Base-by-base conservation (phyloP, 2,797 vertebrate species). In the Oceanodroma leucorhoa region DNA sequence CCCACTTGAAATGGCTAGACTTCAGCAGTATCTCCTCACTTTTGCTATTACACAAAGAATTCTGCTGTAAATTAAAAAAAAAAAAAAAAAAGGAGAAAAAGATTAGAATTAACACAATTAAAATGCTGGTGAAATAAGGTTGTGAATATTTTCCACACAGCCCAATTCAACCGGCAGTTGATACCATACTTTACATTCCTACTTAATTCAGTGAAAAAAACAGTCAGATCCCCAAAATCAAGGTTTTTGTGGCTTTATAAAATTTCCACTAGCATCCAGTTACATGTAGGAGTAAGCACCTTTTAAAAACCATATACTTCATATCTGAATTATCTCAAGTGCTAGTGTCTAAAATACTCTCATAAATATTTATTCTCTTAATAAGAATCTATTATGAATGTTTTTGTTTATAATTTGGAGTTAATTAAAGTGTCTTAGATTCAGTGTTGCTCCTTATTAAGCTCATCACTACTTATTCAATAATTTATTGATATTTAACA, bases 401-500 rank as follows among this genome's bases (percentile, higher is more conserved):
- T 4, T 61, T 89, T 72, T 20, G 43, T 91, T 79, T 90, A 32
- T 53, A 83, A 92, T 92, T 76, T 69, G 8, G 40, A 22, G 7
- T 34, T 93, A 84, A 79, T 78, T 77, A 58, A 75, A 38, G 10
- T 18, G 6, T 66, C 7, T 55, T 90, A 76, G 7, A 58, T 66
- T 89, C 8, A 29, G 3, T 51, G 10, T 82, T 92, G 11, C 3
- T 82, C 29, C 30, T 84, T 90, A 61, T 88, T 84, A 93, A 84
- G 20, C 7, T 90, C 36, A 73, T 89, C 18, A 51, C 2, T 87
- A 19, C 1, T 82, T 93, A 58, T 79, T 84, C 70, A 94, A 54
- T 89, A 89, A 79, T 87, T 79, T 90, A 86, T 89, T 82, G 70
- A 87, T 76, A 79, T 66, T 93, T 79, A 84, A 41, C 16, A 70